Evolutionary conservation across 2,797 vertebrate genomes (phyloP).

Genomic region (Parotocinclus haroldoi): DNA sequence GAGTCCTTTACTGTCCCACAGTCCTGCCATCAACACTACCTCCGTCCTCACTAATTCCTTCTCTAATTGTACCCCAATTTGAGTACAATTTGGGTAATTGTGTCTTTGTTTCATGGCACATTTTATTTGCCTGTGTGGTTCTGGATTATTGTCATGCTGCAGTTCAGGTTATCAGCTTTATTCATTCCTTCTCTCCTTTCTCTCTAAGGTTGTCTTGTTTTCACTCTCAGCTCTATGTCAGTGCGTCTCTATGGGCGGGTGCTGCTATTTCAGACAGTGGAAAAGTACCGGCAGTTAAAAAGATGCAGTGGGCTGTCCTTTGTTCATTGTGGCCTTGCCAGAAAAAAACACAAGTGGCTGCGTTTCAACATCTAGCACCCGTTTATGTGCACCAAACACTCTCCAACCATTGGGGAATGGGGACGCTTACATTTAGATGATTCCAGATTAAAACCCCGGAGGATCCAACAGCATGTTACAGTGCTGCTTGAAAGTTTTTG

Average conservation of each 20-base stretch:
- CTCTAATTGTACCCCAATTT: no score
- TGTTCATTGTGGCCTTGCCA: conserved; percentile 66
- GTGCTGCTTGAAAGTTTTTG: no score
- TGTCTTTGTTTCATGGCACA: no score
- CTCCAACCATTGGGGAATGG: no score
- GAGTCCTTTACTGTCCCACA: no score
- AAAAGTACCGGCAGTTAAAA: conserved; percentile 71
- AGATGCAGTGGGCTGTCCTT: conserved; percentile 54
- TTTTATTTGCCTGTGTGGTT: neutral
- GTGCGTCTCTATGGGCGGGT: conserved; percentile 53
- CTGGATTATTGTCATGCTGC: neutral
- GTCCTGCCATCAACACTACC: no score
- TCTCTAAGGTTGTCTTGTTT: conserved; percentile 23
- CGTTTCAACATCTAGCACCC: conserved; percentile 19
- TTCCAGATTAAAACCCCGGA: no score
- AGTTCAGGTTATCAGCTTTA: neutral
- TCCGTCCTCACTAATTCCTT: no score
- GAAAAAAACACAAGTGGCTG: conserved; percentile 14
- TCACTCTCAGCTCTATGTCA: conserved; percentile 27
- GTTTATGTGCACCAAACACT: neutral
- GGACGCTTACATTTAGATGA: no score
- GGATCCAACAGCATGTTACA: no score
- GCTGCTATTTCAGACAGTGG: conserved; percentile 68
- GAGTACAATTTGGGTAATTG: no score
- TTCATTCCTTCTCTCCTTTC: conserved; percentile 13